Percentiles rank a stretch among this genome's conserved stretches.
phyloP scores from a whole-genome alignment of 2,113 vertebrate species.

The Corythaixoides concolor region DNA sequence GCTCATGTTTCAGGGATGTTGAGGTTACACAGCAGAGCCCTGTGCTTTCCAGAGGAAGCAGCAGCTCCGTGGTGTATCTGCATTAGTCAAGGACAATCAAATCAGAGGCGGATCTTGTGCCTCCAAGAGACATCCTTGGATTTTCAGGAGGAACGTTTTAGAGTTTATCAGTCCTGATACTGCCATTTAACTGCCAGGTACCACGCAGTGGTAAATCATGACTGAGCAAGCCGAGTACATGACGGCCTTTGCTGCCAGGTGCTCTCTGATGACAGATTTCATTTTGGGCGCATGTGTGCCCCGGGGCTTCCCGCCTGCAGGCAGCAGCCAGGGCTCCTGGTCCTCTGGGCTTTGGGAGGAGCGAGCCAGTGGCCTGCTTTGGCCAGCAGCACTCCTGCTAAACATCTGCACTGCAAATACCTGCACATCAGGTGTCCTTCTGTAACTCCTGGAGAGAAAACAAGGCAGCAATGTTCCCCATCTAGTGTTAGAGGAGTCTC shows the following conservation, averaged over 20 bases:
- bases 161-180: not conserved
- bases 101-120: not conserved
- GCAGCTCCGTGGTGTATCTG: not conserved
- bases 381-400: rapidly evolving
- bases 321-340: no score
- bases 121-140: rapidly evolving
- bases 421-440: rapidly evolving
- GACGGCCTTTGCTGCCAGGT: not conserved
- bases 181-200: not conserved
- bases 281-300: not conserved
- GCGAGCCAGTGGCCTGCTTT: rapidly evolving
- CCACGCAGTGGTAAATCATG: not conserved
- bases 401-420: rapidly evolving
- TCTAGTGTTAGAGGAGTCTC: not conserved
- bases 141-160: not conserved
- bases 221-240: not conserved
- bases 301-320: not conserved
- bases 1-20: not conserved
- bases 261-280: not conserved
- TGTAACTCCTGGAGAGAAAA: not conserved
- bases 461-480: not conserved
- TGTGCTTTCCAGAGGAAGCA: not conserved
- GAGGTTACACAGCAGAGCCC: not conserved
- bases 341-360: not conserved
- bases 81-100: not conserved